These are phyloP conservation scores for Cyrtorhinus lividipennis DNA, from an alignment of 1,140 invertebrate genomes.

Conservation along the genomic window DNA sequence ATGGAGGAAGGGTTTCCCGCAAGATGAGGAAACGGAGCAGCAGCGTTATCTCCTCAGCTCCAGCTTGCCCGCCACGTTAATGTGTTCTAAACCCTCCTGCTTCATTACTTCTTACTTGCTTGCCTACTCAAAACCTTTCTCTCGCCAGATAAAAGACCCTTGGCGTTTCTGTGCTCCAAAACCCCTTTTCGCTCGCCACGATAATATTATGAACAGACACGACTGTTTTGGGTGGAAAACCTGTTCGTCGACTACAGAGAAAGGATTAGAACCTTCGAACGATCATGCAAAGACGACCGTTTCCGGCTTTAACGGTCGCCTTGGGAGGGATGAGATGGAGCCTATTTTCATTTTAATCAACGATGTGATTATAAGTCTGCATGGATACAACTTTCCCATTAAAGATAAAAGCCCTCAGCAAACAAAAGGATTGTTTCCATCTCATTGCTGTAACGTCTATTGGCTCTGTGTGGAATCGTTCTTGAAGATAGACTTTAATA, in stretches of 20 bases:
- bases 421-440: too few species aligned
- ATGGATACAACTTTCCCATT: too few species aligned
- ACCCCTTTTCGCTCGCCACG: not conserved
- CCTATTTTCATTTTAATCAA: not conserved
- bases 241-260: not conserved
- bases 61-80: conserved; percentile 3
- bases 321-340: not conserved
- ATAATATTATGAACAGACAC: not conserved
- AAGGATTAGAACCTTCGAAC: not conserved
- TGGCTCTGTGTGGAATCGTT: too few species aligned
- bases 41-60: not conserved
- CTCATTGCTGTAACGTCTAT: too few species aligned
- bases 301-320: not conserved
- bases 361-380: not conserved
- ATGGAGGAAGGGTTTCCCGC: too few species aligned
- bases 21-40: not conserved
- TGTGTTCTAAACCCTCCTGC: conserved; percentile 2
- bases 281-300: not conserved
- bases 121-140: conserved; percentile 6
- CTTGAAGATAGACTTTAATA: too few species aligned
- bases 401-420: too few species aligned
- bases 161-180: too few species aligned
- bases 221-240: not conserved
- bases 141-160: conserved; percentile 3
- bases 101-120: conserved; percentile 7